Base-by-base conservation (phyloP, 2,113 vertebrate species). In the Hippocampus barbouri region DNA sequence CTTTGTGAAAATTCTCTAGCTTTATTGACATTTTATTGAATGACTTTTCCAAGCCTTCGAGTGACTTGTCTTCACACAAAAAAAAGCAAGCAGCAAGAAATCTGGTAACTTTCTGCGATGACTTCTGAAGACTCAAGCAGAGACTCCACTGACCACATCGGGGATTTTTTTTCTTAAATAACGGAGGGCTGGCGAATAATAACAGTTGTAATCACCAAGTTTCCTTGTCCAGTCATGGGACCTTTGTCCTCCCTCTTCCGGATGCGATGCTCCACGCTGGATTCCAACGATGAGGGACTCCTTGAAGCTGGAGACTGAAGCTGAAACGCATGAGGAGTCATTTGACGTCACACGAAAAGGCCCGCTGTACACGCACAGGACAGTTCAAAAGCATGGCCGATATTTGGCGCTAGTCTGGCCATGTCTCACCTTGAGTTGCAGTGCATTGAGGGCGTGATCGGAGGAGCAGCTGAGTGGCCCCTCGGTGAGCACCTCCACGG, bases 381-480 rank as follows among this genome's bases (percentile, higher is more conserved):
- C 3, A 34, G 53, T 54, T n/a, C 2, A 60, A 60, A 6, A 16
- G 14, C 59, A 7, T 8, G 5, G 27, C 15, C 8, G 14, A 30
- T 27, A 61, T 61, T 2, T 61, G 7, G 25, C 25, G 4, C 4
- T 16, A 16, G 15, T 60, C 14, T 30, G 10, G 57, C 25, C 25
- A 30, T 61, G 71, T 23, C 63, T 92, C 78, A 95, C 94, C 93
- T 93, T 85, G 56, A 94, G 88, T 65, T 83, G 82, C 47, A 92
- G 83, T 49, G 85, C 68, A 82, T 95, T 95, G 65, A 89, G 66
- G 9, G 84, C 78, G 67, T 91, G 82, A 78, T 79, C 92, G 57
- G 89, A 76, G 53, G 90, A 91, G 56, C 94, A 95, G 86, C 91
- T 94, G 71, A 88, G 81, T 0, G 87, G 85, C 1, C 91, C 91